phyloP scores from a whole-genome alignment of 2,888 invertebrate genomes.

The Acrobasis repandana region DNA sequence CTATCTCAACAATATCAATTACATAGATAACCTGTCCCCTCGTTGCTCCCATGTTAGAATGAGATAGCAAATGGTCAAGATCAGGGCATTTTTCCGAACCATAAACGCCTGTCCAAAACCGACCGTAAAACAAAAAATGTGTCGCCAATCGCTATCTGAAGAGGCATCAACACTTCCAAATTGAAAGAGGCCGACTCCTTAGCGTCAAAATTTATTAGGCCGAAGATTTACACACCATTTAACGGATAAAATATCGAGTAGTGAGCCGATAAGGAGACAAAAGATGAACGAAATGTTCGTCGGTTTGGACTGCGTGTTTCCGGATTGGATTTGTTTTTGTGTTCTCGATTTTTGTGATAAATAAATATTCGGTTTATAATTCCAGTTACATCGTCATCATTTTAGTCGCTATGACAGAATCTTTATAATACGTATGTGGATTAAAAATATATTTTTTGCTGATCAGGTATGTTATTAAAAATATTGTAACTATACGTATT shows the following conservation, averaged over 20 bases:
- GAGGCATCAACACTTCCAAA: slow-evolving; percentile 45
- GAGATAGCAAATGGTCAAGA: slow-evolving; percentile 16
- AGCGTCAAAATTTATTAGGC: slow-evolving; percentile 46
- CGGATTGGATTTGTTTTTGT: slow-evolving; percentile 15
- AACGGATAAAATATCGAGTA: slow-evolving; percentile 40
- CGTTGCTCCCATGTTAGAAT: not conserved
- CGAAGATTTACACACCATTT: slow-evolving; percentile 62
- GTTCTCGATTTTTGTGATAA: too few species aligned
- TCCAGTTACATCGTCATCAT: too few species aligned
- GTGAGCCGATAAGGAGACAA: slow-evolving; percentile 34
- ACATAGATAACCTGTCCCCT: not conserved
- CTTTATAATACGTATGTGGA: too few species aligned
- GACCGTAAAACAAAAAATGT: slow-evolving; percentile 31
- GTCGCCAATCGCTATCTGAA: slow-evolving; percentile 55
- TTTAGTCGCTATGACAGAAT: too few species aligned
- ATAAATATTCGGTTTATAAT: too few species aligned
- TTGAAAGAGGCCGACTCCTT: slow-evolving; percentile 44
- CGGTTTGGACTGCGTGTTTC: slow-evolving; percentile 23
- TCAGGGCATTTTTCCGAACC: slow-evolving; percentile 14
- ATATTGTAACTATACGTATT: too few species aligned
- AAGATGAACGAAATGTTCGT: slow-evolving; percentile 3
- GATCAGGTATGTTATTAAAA: too few species aligned
- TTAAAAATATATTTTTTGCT: too few species aligned
- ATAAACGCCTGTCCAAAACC: slow-evolving; percentile 14
- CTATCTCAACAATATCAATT: slow-evolving; percentile 19